Evolutionary conservation across 1,140 invertebrate genomes (phyloP).

Genomic region (Listronotus oregonensis): DNA sequence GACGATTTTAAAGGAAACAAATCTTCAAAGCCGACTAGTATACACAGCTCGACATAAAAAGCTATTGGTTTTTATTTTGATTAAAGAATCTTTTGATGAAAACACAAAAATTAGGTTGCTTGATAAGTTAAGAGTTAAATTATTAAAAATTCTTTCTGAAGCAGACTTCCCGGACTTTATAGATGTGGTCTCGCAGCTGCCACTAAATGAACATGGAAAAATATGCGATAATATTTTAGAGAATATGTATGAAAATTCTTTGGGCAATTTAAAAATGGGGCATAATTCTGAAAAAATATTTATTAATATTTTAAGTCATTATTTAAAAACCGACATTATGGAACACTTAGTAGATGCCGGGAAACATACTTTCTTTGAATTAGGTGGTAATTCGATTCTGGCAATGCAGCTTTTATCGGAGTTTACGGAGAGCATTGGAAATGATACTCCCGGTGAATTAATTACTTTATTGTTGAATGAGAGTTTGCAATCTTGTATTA

Average conservation of each 20-base stretch:
- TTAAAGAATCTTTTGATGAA: slow-evolving; percentile 52
- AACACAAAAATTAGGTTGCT: slow-evolving; percentile 57
- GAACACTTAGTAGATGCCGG: slow-evolving; percentile 41
- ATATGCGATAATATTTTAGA: slow-evolving; percentile 55
- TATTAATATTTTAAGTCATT: slow-evolving; percentile 23
- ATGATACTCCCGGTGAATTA: slow-evolving; percentile 38
- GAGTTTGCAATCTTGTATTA: slow-evolving; percentile 36
- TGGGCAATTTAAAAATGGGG: neutral
- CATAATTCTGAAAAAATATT: slow-evolving; percentile 3
- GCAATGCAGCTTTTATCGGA: slow-evolving; percentile 57
- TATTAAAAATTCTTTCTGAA: slow-evolving; percentile 46
- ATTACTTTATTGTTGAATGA: slow-evolving; percentile 50
- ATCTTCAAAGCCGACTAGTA: slow-evolving; percentile 59
- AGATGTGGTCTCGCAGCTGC: slow-evolving; percentile 59
- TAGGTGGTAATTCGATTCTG: slow-evolving; percentile 59
- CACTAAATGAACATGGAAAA: slow-evolving; percentile 67
- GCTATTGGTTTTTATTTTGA: slow-evolving; percentile 61
- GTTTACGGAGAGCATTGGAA: slow-evolving; percentile 43
- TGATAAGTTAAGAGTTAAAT: slow-evolving; percentile 55
- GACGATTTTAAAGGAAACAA: slow-evolving; percentile 56
- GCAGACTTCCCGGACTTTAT: slow-evolving; percentile 61
- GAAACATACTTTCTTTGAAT: slow-evolving; percentile 57
- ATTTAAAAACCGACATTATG: slow-evolving; percentile 37
- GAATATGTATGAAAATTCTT: slow-evolving; percentile 29
- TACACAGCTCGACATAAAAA: slow-evolving; percentile 59